phyloP scores from a whole-genome alignment of 1,140 invertebrate species.

The Hetaerina americana region DNA sequence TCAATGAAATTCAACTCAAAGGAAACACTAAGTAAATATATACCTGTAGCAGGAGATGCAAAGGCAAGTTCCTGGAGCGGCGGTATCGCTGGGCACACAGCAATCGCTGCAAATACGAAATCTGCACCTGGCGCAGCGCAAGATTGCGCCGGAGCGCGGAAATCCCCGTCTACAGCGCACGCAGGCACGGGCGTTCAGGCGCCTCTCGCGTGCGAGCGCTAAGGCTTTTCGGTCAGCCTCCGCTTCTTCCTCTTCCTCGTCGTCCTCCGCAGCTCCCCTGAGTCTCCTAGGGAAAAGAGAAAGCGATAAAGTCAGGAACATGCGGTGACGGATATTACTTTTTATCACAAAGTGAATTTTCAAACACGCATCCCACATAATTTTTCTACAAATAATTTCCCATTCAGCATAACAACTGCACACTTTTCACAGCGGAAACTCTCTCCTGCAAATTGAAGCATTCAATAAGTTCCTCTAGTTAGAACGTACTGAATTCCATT shows the following conservation, averaged over 20 bases:
- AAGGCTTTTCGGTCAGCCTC: background rate
- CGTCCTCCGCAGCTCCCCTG: background rate
- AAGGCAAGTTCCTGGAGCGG: slow-evolving; percentile 12
- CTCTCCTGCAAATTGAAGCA: too few relatives aligned
- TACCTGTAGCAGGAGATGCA: slow-evolving; percentile 14
- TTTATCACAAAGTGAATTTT: too few relatives aligned
- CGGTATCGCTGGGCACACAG: slow-evolving; percentile 13
- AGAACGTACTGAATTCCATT: too few relatives aligned
- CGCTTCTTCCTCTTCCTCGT: background rate
- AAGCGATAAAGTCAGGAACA: too few relatives aligned
- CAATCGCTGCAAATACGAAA: slow-evolving; percentile 19
- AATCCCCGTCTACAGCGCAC: slow-evolving; percentile 14
- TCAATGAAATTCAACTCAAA: too few relatives aligned
- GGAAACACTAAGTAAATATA: too few relatives aligned
- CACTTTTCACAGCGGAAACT: too few relatives aligned
- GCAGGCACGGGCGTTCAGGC: slow-evolving; percentile 6
- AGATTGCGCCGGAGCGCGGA: slow-evolving; percentile 18
- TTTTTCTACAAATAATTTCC: too few relatives aligned
- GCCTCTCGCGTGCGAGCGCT: background rate
- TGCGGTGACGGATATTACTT: too few relatives aligned
- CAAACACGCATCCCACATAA: too few relatives aligned
- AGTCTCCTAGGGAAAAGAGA: slow-evolving; percentile 2
- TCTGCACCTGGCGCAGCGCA: slow-evolving; percentile 16
- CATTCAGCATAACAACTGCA: too few relatives aligned
- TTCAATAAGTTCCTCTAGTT: too few relatives aligned